Evolutionary conservation across 92 coral and sea anemone genomes (phyloP).

Genomic region (Parazoanthus atlanticus): DNA sequence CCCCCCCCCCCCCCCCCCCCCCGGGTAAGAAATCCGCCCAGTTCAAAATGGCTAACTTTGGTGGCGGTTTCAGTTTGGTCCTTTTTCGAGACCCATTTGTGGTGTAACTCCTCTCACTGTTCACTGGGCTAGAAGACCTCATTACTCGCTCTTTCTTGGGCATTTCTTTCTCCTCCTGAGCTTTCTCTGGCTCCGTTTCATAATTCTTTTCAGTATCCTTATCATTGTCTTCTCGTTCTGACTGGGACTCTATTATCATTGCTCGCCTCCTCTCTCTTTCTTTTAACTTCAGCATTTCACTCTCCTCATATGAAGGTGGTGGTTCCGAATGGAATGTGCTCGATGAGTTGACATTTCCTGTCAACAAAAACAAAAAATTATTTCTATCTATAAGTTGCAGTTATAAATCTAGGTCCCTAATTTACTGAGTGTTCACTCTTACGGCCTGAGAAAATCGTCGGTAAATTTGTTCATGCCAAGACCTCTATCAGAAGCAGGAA

Average conservation of each 20-base stretch:
- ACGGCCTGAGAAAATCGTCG: too few species aligned
- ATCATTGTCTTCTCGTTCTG: constrained; percentile 29
- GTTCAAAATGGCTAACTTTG: constrained; percentile 91
- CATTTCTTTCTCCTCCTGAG: constrained; percentile 47
- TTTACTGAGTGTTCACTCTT: too few species aligned
- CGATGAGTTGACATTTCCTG: constrained; percentile 60
- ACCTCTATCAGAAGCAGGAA: too few species aligned
- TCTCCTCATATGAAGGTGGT: constrained; percentile 86
- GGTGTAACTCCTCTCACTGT: constrained; percentile 84
- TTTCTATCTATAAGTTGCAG: not conserved
- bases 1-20: too few species aligned
- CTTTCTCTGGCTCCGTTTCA: constrained; percentile 27
- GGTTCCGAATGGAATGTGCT: constrained; percentile 82
- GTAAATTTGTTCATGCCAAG: too few species aligned
- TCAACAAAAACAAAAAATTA: not conserved
- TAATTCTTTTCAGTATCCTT: constrained; percentile 40
- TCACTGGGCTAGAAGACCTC: constrained; percentile 64
- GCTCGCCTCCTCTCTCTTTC: constrained; percentile 68
- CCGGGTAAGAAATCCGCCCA: constrained; percentile 99
- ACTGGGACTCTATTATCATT: constrained; percentile 39
- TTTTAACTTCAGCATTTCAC: constrained; percentile 74
- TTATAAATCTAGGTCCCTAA: not conserved
- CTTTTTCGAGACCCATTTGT: constrained; percentile 80
- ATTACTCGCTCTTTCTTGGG: not conserved
- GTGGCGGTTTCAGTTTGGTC: constrained; percentile 91